Evolutionary conservation across 2,113 vertebrate species (phyloP), one percentile per base, ranked within the genome.

Genomic region (Glaucomys volans): DNA sequence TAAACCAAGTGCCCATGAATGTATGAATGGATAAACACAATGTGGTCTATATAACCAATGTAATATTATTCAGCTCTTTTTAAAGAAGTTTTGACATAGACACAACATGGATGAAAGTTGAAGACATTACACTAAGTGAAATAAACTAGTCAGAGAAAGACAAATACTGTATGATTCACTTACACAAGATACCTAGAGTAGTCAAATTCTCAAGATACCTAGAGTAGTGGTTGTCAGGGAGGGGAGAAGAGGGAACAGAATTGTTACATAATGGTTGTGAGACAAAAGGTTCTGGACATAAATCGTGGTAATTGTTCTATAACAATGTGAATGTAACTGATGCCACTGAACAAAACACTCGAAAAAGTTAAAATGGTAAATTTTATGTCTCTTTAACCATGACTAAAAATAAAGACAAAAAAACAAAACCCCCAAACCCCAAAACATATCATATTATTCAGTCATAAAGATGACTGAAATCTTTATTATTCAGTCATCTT

Each of bases 181-280:
- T 44, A 37, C 10, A 62, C 30, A 30, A 83, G 40, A 24, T 67
- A 66, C 20, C 59, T 91, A 74, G n/a, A 67, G 9, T 35, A 88
- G 69, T 95, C 76, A 87, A 59, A 67, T 75, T 95, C 59, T 67
- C 32, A 89, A 72, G 57, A 57, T 52, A 57, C n/a, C n/a, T n/a
- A 88, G 40, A 81, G 12, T 76, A n/a, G 62, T 89, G 30, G 28
- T 44, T 75, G 30, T 18, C 28, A 87, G 35, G 24, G 30, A 40
- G 3, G 35, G 14, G 42, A 20, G 42, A 62, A 62, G 40, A 37
- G 8, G 24, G 57, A 84, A 22, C 8, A 35, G 20, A 40, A 35
- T 79, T 76, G 32, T 62, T 69, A 62, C 57, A 44, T 82, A 83
- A 95, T 69, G 35, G 18, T 76, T 57, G 8, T 35, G 83, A 50